Evolutionary conservation across 2,797 vertebrate species (phyloP).

Genomic region (Sphaeramia orbicularis): DNA sequence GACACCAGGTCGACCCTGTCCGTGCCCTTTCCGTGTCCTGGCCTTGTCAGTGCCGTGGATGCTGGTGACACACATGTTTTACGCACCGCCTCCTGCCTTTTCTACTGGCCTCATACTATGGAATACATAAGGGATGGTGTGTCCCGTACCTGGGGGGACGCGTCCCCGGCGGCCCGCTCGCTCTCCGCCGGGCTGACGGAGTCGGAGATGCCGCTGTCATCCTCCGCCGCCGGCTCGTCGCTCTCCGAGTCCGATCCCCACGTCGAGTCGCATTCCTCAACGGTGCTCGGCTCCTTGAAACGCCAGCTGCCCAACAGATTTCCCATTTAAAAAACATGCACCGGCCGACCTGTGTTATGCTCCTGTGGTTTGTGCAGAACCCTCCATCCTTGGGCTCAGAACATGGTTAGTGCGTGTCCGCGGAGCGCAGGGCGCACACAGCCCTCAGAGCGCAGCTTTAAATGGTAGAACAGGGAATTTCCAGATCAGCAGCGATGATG

Average conservation of each 20-base stretch:
- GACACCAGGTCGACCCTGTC: not conserved
- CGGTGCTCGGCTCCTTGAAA: slow-evolving; percentile 94
- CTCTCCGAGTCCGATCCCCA: slow-evolving; percentile 95
- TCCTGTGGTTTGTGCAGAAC: not conserved
- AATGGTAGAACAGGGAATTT: slow-evolving; percentile 75
- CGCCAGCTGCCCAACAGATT: slow-evolving; percentile 92
- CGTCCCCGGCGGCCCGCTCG: slow-evolving; percentile 68
- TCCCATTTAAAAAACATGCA: slow-evolving; percentile 86
- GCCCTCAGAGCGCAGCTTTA: slow-evolving; percentile 55
- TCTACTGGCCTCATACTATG: too few species aligned
- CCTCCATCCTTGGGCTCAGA: slow-evolving; percentile 59
- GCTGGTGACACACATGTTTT: not conserved
- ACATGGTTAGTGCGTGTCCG: not conserved
- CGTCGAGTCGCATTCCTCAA: slow-evolving; percentile 97
- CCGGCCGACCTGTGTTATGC: slow-evolving; percentile 13
- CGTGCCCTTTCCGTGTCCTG: slow-evolving; percentile 41
- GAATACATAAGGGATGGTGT: too few species aligned
- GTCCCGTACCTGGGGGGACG: slow-evolving; percentile 66
- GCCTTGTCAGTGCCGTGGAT: slow-evolving; percentile 15
- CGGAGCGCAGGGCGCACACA: not conserved
- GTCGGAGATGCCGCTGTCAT: slow-evolving; percentile 81
- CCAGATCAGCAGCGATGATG: slow-evolving; percentile 63
- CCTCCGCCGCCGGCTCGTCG: slow-evolving; percentile 78
- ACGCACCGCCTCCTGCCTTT: not conserved
- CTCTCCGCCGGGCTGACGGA: slow-evolving; percentile 69